These are phyloP conservation scores for Acrocephalus kingi DNA, from an alignment of 2,113 vertebrate species.

Conservation along the genomic window DNA sequence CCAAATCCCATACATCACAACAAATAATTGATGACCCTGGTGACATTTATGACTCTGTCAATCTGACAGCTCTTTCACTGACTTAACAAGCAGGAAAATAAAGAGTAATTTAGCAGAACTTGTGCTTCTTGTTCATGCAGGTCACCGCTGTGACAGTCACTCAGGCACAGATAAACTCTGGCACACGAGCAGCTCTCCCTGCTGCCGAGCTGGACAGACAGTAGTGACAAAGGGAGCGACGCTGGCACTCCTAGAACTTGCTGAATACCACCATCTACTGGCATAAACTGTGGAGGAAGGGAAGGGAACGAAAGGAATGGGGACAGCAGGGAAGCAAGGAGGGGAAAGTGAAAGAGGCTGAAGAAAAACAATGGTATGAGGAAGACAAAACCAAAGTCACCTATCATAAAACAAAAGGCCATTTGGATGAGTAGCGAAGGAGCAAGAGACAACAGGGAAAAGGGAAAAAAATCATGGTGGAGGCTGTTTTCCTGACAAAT, in stretches of 20 bases:
- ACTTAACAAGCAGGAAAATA: not conserved
- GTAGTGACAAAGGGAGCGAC: not conserved
- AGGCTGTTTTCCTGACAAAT: not conserved
- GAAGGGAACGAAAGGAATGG: not conserved
- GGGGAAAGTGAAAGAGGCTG: not conserved
- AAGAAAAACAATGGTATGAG: not conserved
- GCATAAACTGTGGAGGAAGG: not conserved
- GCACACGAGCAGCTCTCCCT: not conserved
- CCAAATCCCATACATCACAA: not conserved
- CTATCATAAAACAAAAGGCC: not conserved
- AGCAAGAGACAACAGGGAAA: not conserved
- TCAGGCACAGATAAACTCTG: not conserved
- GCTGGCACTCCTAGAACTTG: not conserved
- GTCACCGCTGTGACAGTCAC: not conserved
- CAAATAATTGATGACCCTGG: not conserved
- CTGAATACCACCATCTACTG: constrained; percentile 47
- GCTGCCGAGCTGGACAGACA: not conserved
- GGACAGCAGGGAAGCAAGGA: not conserved
- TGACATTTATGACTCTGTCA: not conserved
- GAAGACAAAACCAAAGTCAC: not conserved
- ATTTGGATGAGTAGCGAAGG: not conserved
- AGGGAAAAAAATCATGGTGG: not conserved
- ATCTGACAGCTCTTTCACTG: not conserved
- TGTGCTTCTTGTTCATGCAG: not conserved
- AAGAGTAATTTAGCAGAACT: not conserved